Conservation (phyloP, 2,888 invertebrate species). For the Caenorhabditis sulstoni region DNA sequence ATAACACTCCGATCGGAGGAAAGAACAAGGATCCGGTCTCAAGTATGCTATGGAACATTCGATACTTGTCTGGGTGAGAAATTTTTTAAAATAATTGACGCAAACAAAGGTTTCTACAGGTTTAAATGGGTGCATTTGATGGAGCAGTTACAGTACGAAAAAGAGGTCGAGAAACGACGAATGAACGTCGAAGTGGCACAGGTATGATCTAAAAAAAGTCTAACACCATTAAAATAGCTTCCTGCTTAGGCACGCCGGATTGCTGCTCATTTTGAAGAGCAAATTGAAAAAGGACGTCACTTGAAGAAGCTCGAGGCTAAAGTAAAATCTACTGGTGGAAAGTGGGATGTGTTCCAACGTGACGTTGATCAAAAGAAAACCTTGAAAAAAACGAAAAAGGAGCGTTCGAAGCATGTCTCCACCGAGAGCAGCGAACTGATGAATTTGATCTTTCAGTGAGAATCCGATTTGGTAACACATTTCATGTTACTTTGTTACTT, state of each 20-base stretch:
- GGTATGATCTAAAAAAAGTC: neutral
- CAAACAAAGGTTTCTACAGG: slow-evolving; percentile 83
- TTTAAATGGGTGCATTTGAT: slow-evolving; percentile 97
- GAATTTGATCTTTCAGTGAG: slow-evolving; percentile 68
- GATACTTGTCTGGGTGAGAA: slow-evolving; percentile 89
- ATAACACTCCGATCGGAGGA: slow-evolving; percentile 89
- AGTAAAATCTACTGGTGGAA: slow-evolving; percentile 76
- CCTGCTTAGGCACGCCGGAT: slow-evolving; percentile 90
- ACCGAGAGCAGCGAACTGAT: slow-evolving; percentile 63
- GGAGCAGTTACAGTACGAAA: slow-evolving; percentile 93
- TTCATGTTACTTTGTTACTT: slow-evolving; percentile 26
- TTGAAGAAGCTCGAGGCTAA: slow-evolving; percentile 78
- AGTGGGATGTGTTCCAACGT: slow-evolving; percentile 75
- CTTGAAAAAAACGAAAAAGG: slow-evolving; percentile 63
- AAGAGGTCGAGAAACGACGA: slow-evolving; percentile 90
- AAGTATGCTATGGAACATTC: slow-evolving; percentile 95
- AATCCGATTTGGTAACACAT: slow-evolving; percentile 11
- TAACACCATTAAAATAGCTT: no score
- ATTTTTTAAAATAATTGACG: neutral
- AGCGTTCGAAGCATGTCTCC: slow-evolving; percentile 47
- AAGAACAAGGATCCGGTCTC: slow-evolving; percentile 91
- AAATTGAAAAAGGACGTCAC: slow-evolving; percentile 81
- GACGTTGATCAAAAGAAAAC: slow-evolving; percentile 74
- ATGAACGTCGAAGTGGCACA: slow-evolving; percentile 72
- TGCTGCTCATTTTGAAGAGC: slow-evolving; percentile 88